Percentiles rank a stretch among this genome's conserved stretches.
Conservation (phyloP, 2,888 invertebrate species). For the Bruchidius siliquastri region DNA sequence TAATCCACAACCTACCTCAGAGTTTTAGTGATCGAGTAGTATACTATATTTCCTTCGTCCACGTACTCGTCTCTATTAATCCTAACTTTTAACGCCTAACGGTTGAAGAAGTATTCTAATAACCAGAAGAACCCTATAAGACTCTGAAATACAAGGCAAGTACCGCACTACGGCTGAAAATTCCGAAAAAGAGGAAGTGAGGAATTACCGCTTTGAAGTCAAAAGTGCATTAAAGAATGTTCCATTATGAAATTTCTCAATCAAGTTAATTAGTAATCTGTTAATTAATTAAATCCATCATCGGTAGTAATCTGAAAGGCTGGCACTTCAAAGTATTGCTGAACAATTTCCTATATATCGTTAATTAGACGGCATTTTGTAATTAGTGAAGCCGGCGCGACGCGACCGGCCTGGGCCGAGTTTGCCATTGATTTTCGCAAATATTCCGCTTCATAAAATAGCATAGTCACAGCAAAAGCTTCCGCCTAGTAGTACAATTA, state of each 20-base stretch:
- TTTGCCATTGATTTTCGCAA: slow-evolving; percentile 43
- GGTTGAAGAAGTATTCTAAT: too few relatives aligned
- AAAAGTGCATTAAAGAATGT: slow-evolving; percentile 36
- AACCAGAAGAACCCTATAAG: too few relatives aligned
- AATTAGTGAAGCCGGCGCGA: slow-evolving; percentile 41
- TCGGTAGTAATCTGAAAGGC: slow-evolving; percentile 39
- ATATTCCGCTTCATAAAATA: slow-evolving; percentile 40
- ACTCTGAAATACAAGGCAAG: too few relatives aligned
- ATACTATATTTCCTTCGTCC: too few relatives aligned
- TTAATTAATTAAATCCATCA: slow-evolving; percentile 48
- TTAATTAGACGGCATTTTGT: slow-evolving; percentile 47
- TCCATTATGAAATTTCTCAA: slow-evolving; percentile 39
- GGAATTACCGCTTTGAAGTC: slow-evolving; percentile 25
- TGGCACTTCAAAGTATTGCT: slow-evolving; percentile 47
- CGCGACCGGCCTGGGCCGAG: not conserved
- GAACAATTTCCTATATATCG: slow-evolving; percentile 49
- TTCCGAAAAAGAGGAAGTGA: slow-evolving; percentile 2
- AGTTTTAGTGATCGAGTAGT: too few relatives aligned
- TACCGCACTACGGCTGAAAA: slow-evolving; percentile 22
- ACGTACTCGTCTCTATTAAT: too few relatives aligned
- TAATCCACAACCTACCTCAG: too few relatives aligned
- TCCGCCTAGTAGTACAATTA: not conserved
- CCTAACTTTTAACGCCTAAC: too few relatives aligned
- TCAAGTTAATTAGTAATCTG: slow-evolving; percentile 47
- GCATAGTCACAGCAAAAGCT: slow-evolving; percentile 12